Base-by-base conservation (phyloP, 2,888 invertebrate species). In the Luffia ferchaultella region DNA sequence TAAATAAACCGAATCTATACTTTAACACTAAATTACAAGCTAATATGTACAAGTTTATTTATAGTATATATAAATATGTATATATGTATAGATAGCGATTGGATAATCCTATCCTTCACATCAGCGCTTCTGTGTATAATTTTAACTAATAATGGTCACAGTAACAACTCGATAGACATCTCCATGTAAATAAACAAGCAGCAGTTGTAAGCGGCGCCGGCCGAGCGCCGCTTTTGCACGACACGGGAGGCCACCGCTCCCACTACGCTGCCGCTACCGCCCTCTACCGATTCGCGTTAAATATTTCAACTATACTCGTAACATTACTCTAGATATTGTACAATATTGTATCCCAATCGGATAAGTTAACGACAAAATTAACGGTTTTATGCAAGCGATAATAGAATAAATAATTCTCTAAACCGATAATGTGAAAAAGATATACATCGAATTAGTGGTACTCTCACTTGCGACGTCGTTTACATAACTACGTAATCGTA, bases 51-150 rank as follows among this genome's bases (percentile, higher is more conserved):
- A 82, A 63, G 79, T 77, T 82, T 80, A 82, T 82, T 80, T 80
- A 80, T 80, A 72, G 74, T 83, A 78, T 82, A 77, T 82, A 82
- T 83, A 83, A 82, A 83, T 83, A 83, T 82, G 79, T 80, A 83
- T 83, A 79, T 79, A 74, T 75, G 42, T 48, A 46, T 42, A 67
- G 76, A 80, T 77, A 80, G 77, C 68, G 76, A 77, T 75, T 76
- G 66, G 67, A 72, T 70, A 75, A 79, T 68, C 78, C 73, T 77
- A 78, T 80, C 78, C 62, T 71, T 73, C 76, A 76, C 74, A 68
- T 73, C 70, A 69, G 76, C 75, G 73, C 64, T 73, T 77, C 72
- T 74, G 68, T 79, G 80, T 82, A 82, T 80, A 83, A 79, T 83
- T 83, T 41, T 45, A 82, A 80, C 80, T 80, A 83, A 80, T 80